Percentiles rank a stretch among this genome's conserved stretches.
Conservation (phyloP, 2,888 invertebrate genomes). For the Venustoraphidia nigricollis region DNA sequence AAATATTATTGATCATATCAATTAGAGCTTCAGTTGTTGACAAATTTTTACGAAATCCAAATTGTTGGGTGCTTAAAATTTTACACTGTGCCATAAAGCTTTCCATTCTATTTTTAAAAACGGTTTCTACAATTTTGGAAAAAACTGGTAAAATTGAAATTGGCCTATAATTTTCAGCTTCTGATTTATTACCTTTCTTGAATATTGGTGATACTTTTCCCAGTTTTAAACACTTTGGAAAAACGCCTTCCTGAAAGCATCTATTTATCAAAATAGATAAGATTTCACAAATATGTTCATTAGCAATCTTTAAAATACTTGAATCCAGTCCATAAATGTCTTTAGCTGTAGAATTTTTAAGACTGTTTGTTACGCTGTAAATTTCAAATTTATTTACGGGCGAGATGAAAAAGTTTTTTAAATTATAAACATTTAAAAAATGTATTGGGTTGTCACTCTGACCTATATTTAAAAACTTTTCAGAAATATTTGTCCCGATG, state of each 20-base stretch:
- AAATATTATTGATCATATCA: background rate
- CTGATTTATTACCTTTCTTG: slow-evolving; percentile 1
- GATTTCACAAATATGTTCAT: background rate
- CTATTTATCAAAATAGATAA: background rate
- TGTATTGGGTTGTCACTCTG: too few species aligned
- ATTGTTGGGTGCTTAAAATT: background rate
- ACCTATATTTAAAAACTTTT: too few species aligned
- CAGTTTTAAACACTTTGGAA: slow-evolving; percentile 1
- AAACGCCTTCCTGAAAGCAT: background rate
- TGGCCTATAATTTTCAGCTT: background rate
- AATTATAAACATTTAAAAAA: too few species aligned
- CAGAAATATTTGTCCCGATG: too few species aligned
- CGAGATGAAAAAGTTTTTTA: too few species aligned
- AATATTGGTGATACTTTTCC: background rate
- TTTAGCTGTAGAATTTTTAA: slow-evolving; percentile 1
- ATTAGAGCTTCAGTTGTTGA: background rate
- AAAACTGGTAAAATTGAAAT: slow-evolving; percentile 5
- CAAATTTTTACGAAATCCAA: background rate
- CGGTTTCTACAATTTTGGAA: background rate
- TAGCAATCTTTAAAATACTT: slow-evolving; percentile 2
- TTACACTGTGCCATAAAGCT: background rate
- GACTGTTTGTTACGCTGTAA: background rate
- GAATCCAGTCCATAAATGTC: slow-evolving; percentile 3
- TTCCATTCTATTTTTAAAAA: background rate
- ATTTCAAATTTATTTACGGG: too few species aligned